Conservation (phyloP, 2,888 invertebrate genomes). For the Platynereis dumerilii region DNA sequence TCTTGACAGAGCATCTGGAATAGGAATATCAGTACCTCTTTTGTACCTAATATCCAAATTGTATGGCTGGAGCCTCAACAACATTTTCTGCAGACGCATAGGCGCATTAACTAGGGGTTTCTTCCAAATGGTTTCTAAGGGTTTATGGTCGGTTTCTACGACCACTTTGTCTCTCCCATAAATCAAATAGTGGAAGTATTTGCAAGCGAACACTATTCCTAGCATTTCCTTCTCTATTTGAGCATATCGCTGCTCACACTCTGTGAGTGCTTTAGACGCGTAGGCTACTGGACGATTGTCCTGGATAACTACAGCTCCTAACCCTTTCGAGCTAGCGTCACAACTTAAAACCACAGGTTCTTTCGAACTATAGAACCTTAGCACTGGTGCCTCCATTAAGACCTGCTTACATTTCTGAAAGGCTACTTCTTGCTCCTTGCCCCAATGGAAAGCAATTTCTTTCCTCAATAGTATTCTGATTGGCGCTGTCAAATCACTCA, state of each 20-base stretch:
- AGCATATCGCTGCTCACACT: not conserved
- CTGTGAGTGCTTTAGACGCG: not conserved
- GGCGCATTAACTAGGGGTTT: not conserved
- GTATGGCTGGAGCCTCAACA: constrained; percentile 4
- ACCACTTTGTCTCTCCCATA: not conserved
- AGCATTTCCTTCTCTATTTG: not conserved
- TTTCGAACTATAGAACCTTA: not conserved
- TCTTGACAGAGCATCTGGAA: not conserved
- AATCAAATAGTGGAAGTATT: not conserved
- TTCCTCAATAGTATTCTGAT: not conserved
- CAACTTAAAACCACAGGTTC: not conserved
- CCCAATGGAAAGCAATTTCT: not conserved
- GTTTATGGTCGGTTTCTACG: constrained; percentile 1
- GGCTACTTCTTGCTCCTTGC: not conserved
- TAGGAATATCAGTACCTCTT: not conserved
- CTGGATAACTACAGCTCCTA: not conserved
- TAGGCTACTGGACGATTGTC: not conserved
- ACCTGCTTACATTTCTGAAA: not conserved
- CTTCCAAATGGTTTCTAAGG: not conserved
- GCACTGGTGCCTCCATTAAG: not conserved
- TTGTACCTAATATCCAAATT: not conserved
- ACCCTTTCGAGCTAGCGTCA: not conserved
- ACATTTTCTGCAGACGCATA: not conserved
- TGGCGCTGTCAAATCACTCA: not conserved
- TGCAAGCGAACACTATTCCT: not conserved